Base-by-base conservation (phyloP, 2,113 vertebrate species). In the Halichoerus grypus region DNA sequence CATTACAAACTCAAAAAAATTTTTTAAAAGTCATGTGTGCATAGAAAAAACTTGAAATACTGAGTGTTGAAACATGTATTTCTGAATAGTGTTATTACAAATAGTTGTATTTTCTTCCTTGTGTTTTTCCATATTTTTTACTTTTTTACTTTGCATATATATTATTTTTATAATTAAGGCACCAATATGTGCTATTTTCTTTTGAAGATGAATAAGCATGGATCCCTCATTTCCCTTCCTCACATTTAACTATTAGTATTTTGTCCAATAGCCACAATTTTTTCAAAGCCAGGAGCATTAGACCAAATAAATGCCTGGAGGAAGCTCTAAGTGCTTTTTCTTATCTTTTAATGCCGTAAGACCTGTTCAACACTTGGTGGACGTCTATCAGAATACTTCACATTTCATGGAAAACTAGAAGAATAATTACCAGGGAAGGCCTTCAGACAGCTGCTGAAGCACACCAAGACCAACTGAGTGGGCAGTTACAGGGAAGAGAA, bases 161-260 rank as follows among this genome's bases (percentile, higher is more conserved):
- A 57, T 94, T 80, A 49, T 86, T 79, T 79, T 96, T 80, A 95
- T 71, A 90, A 94, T 55, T 33, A 79, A 84, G 63, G 31, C 7
- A 81, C 33, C 3, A 71, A 55, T 91, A 86, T 36, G 12, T 7
- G 46, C 61, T 96, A 28, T 59, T 86, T 91, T 74, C 79, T 77
- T 77, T 33, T 33, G 51, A 91, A 94, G 10, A 76, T 51, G 61
- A 94, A 69, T 36, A 79, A 42, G 13, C 8, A 51, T 0, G 6
- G 2, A 13, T 11, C 11, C 13, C 39, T 92, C 3, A 0, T 94
- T 89, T 87, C 7, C 96, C 26, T 93, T 4, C 33, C 31, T 97
- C 31, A 84, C 10, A 51, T 16, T 63, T 79, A 36, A 16, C 28
- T 57, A 80, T 24, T 87, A 46, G 9, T 84, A 87, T 98, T 55